These are phyloP conservation scores for Bombus waltoni DNA, from an alignment of 1,140 invertebrate species.

Conservation along the genomic window DNA sequence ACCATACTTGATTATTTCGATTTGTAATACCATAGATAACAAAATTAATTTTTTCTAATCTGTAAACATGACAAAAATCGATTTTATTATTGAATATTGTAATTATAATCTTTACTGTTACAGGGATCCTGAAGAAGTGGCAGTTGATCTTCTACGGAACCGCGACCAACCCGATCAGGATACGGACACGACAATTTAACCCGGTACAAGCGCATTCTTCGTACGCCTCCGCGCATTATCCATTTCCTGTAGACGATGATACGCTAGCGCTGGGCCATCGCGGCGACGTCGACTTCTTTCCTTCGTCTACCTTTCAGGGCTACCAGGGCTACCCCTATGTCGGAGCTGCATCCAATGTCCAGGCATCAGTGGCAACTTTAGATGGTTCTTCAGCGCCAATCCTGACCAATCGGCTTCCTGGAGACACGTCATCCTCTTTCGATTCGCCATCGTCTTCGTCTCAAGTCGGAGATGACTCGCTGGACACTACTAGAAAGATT, in stretches of 20 bases:
- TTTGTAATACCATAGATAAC: no score
- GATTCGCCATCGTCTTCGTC: conserved; percentile 50
- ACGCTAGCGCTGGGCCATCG: conserved; percentile 84
- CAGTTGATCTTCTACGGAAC: conserved; percentile 97
- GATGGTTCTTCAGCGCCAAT: conserved; percentile 84
- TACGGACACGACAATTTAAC: conserved; percentile 82
- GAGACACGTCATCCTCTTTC: conserved; percentile 65
- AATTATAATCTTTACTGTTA: conserved; percentile 38
- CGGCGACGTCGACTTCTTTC: conserved; percentile 80
- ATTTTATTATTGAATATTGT: no score
- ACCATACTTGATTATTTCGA: no score
- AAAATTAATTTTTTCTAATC: no score
- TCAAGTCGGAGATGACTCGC: conserved; percentile 65
- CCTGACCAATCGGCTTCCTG: conserved; percentile 77
- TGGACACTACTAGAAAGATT: conserved; percentile 85
- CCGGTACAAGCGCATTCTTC: conserved; percentile 83
- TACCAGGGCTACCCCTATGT: conserved; percentile 87
- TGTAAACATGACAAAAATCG: no score
- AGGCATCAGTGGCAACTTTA: conserved; percentile 87
- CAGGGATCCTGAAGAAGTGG: conserved; percentile 93
- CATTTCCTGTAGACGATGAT: conserved; percentile 75
- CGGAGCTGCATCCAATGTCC: conserved; percentile 87
- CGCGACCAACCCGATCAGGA: conserved; percentile 89
- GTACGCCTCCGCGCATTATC: conserved; percentile 78
- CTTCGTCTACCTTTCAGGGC: conserved; percentile 85